phyloP scores from a whole-genome alignment of 2,113 vertebrate genomes.

The Terrapene triunguis region DNA sequence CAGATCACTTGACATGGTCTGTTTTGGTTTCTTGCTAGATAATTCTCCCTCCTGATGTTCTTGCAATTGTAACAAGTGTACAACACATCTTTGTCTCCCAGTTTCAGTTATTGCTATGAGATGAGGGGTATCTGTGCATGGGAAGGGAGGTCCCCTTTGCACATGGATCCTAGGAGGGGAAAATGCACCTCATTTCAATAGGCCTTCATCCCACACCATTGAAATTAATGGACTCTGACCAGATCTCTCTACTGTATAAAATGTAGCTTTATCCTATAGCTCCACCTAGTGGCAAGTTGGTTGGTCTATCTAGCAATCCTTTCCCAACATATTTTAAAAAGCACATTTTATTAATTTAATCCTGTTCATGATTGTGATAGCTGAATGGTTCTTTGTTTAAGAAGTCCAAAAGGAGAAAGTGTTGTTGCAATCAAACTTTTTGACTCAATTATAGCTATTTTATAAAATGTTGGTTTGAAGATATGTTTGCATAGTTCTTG shows the following conservation, averaged over 20 bases:
- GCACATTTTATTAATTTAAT: background rate
- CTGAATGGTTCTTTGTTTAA: background rate
- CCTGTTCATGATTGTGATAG: background rate
- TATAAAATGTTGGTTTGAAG: background rate
- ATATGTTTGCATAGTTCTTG: background rate
- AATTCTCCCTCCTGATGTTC: accelerated
- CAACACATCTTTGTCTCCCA: background rate
- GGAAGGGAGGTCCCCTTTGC: background rate
- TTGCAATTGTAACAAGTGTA: background rate
- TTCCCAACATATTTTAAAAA: background rate
- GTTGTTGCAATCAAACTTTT: background rate
- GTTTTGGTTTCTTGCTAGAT: background rate
- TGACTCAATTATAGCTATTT: background rate
- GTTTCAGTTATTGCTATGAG: background rate
- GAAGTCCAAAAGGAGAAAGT: background rate
- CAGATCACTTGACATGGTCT: background rate
- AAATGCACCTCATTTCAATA: background rate
- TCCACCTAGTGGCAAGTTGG: slow-evolving; percentile 37
- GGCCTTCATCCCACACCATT: background rate
- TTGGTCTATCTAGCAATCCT: background rate
- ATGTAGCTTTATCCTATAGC: background rate
- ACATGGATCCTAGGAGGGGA: background rate
- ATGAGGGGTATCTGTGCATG: background rate
- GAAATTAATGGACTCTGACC: background rate
- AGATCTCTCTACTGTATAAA: background rate